Evolutionary conservation across 2,888 invertebrate species (phyloP), one percentile per base, ranked within the genome.

Genomic region (Catocala fraxini): DNA sequence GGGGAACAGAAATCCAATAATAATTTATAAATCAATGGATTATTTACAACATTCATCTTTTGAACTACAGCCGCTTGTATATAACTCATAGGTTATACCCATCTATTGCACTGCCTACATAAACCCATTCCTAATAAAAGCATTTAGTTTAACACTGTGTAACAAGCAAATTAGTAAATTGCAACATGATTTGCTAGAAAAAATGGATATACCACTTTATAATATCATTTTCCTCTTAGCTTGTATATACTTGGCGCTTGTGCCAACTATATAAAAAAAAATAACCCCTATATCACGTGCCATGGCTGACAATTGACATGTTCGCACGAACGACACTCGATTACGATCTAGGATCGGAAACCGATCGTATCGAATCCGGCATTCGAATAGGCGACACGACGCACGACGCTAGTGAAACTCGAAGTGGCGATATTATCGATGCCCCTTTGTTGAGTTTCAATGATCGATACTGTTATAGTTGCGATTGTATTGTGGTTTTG

Each of bases 311-410:
- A 77, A 77, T 72, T 78, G 77, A 77, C 77, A 71, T 77, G 82
- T 82, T 81, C 80, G 83, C 83, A 85, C 83, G 84, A 82, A 76
- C 73, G 77, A 73, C 71, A 56, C 15, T 55, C 68, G 84, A 85
- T 85, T 67, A 74, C 75, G 62, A 82, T 85, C 84, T 73, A 56
- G 59, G 68, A 73, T 83, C 83, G 74, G 82, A 76, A 83, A 77
- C 73, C 75, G 86, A 85, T 84, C 59, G 59, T 81, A 86, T 85
- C 85, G 63, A 70, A 58, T 56, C 68, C 51, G 65, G 68, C 64
- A 65, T 62, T 67, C 69, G 70, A 76, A 74, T 72, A 74, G 77
- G 77, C 67, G 73, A 80, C 74, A 70, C 79, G 70, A 70, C 68
- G 35, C 35, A 7, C 35, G 9, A 7, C 35, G 67, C 65, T 71